Conservation (phyloP, 2,113 vertebrate species). For the Hassar affinis region DNA sequence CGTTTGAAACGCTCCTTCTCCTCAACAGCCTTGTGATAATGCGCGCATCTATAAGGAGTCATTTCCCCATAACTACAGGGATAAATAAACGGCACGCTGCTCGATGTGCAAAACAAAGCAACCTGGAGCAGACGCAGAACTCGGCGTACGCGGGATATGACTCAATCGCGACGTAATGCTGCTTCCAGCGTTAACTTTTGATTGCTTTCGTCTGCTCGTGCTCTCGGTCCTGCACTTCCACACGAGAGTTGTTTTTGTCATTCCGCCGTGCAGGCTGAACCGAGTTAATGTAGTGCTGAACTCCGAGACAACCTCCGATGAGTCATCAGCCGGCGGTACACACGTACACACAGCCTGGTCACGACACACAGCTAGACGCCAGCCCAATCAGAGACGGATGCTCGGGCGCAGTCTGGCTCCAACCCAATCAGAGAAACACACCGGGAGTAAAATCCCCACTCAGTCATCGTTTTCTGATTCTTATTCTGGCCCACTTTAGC, state of each 20-base stretch:
- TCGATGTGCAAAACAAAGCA: background rate
- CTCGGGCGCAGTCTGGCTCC: background rate
- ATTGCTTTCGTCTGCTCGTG: constrained; percentile 29
- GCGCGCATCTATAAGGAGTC: background rate
- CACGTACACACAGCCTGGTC: background rate
- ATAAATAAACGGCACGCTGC: background rate
- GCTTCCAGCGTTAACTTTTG: constrained; percentile 3
- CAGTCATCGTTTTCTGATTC: background rate
- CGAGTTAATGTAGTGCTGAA: constrained; percentile 6
- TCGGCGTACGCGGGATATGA: background rate
- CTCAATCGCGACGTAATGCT: background rate
- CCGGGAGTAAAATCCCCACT: background rate
- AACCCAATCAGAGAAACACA: background rate
- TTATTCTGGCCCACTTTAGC: background rate
- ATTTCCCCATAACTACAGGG: background rate
- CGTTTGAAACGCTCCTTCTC: background rate
- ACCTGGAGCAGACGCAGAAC: background rate
- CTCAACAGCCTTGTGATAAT: background rate
- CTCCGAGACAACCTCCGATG: background rate
- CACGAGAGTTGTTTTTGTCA: constrained; percentile 16
- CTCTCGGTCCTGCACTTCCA: background rate
- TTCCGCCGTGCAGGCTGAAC: constrained; percentile 15
- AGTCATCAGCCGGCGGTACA: constrained; percentile 10
- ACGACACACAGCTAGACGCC: constrained; percentile 8
- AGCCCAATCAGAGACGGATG: background rate